phyloP scores from a whole-genome alignment of 2,113 vertebrate species.

The Etia nguti region DNA sequence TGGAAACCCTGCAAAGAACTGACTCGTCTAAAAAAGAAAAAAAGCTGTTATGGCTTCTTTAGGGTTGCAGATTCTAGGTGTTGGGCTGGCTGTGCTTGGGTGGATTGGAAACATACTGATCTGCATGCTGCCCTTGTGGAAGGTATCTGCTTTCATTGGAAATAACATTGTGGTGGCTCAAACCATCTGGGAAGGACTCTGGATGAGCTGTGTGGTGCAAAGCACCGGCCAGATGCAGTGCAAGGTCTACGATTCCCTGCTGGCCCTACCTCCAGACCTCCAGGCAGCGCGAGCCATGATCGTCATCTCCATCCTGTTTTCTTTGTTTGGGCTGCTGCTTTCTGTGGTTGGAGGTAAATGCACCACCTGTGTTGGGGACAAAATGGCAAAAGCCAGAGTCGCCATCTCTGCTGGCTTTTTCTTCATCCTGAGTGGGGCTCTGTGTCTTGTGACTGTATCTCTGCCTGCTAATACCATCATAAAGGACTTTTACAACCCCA shows the following conservation, averaged over 20 bases:
- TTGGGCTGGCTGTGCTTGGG: constrained; percentile 77
- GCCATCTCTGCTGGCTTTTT: constrained; percentile 81
- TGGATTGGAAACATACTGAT: constrained; percentile 82
- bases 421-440: constrained; percentile 79
- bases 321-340: constrained; percentile 78
- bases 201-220: constrained; percentile 87
- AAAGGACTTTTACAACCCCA: constrained; percentile 83
- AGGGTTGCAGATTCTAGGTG: constrained; percentile 83
- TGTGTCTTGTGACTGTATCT: constrained; percentile 83
- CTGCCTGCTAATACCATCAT: constrained; percentile 87
- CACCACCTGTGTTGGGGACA: constrained; percentile 85
- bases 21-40: background rate
- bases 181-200: constrained; percentile 82
- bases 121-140: constrained; percentile 87
- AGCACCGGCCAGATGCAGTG: constrained; percentile 87
- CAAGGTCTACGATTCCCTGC: constrained; percentile 82
- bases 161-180: constrained; percentile 87
- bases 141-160: constrained; percentile 85
- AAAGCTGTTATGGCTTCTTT: constrained; percentile 72
- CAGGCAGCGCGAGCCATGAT: constrained; percentile 85
- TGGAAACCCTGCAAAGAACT: background rate
- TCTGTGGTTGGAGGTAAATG: constrained; percentile 88
- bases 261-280: constrained; percentile 82
- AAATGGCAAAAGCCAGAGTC: constrained; percentile 81
- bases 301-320: constrained; percentile 82